Evolutionary conservation across 2,113 vertebrate genomes (phyloP).

Genomic region (Rhinolophus ferrumequinum): DNA sequence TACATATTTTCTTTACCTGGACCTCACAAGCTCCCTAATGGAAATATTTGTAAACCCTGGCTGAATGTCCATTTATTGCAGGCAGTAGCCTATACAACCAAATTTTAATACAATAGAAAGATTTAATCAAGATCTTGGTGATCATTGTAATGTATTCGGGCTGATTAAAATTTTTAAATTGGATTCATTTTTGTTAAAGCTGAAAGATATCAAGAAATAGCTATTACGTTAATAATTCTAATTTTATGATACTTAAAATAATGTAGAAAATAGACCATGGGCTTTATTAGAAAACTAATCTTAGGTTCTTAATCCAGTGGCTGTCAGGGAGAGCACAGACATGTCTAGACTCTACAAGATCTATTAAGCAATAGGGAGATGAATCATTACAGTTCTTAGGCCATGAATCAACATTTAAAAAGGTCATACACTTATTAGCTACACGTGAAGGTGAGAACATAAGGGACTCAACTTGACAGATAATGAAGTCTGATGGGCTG

Average conservation of each 20-base stretch:
- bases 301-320: background rate
- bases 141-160: background rate
- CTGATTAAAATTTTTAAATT: slow-evolving; percentile 27
- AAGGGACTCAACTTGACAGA: background rate
- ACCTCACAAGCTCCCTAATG: background rate
- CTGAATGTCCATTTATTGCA: background rate
- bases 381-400: background rate
- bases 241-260: slow-evolving; percentile 14
- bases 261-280: background rate
- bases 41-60: background rate
- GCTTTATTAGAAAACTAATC: background rate
- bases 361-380: background rate
- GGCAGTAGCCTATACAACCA: background rate
- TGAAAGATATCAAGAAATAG: background rate
- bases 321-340: background rate
- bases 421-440: background rate
- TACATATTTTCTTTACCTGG: background rate
- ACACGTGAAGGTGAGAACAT: background rate
- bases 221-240: slow-evolving; percentile 24
- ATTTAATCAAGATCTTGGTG: background rate
- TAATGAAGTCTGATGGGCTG: background rate
- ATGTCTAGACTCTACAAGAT: background rate
- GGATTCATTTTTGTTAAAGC: background rate
- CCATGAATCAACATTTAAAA: background rate
- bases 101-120: background rate